Base-by-base conservation (phyloP, 2,797 vertebrate species). In the Cuculus canorus region DNA sequence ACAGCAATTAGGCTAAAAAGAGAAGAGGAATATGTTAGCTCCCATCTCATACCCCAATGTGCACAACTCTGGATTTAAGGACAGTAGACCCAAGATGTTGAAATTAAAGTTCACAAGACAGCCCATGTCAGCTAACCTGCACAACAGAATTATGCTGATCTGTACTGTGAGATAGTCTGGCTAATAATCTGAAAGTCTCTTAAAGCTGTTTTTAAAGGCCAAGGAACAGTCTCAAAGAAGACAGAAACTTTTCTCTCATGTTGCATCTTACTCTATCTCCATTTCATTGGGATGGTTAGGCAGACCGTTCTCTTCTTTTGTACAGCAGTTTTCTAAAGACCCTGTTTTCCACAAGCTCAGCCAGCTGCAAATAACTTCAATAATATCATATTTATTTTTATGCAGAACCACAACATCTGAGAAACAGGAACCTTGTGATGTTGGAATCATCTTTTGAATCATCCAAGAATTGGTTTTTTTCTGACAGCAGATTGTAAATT, bases 1-100 rank as follows among this genome's bases (percentile, higher is more conserved):
- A 99, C 96, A 91, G 98, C 97, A 77, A 99, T 83, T 39, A 97
- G 95, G 94, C 99, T 99, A 86, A 93, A 78, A 88, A 35, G 91
- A 94, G 92, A 61, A 41, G 8, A 76, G 5, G 30, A 82, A 53
- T 48, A 73, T 13, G 13, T 93, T 39, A 95, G 19, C 17, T 30
- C 16, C 12, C 37, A 37, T 13, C 50, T 9, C 6, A 2, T 53
- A 21, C 53, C 16, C 27, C 25, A 57, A 2, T 8, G 37, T 27
- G 50, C 12, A 13, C 45, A 92, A 54, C 4, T 81, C 33, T 85
- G 86, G 25, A 59, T 63, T 91, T 78, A 92, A 86, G 32, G 21
- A n/a, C 15, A 86, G 21, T 5, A 77, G n/a, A 70, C 50, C 7
- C 30, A 60, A 59, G 33, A 41, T 27, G 33, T 10, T 39, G 75